These are phyloP conservation scores for Agonopterix heracliana DNA, from an alignment of 2,888 invertebrate species.

Conservation along the genomic window DNA sequence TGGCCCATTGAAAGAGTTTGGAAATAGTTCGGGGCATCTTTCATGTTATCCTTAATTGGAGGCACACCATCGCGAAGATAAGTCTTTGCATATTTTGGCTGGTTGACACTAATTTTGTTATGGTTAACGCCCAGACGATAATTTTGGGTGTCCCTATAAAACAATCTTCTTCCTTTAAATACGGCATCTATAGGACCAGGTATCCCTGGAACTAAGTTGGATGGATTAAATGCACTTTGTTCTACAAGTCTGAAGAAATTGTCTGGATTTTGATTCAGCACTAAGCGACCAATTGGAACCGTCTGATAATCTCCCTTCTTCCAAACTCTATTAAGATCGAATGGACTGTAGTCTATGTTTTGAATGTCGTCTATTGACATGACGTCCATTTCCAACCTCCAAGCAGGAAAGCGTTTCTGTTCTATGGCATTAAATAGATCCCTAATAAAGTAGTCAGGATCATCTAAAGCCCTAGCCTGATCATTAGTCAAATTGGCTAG, in stretches of 20 bases:
- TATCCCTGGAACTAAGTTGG: constrained; percentile 64
- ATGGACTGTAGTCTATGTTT: not conserved
- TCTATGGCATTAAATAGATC: not conserved
- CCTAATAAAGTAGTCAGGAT: not conserved
- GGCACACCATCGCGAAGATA: constrained; percentile 30
- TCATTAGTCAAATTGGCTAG: not conserved
- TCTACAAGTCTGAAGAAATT: not conserved
- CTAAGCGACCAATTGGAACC: constrained; percentile 77
- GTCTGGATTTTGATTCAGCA: not conserved
- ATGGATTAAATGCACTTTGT: not conserved
- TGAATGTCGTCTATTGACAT: not conserved
- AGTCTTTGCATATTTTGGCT: constrained; percentile 12
- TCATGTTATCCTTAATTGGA: constrained; percentile 25
- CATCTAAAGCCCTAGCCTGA: not conserved
- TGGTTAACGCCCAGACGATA: not conserved
- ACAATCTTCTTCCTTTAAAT: constrained; percentile 43
- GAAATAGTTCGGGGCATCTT: constrained; percentile 31
- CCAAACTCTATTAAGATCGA: not conserved
- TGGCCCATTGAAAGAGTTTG: constrained; percentile 34
- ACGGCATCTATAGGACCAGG: constrained; percentile 89
- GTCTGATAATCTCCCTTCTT: constrained; percentile 82
- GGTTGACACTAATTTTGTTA: not conserved
- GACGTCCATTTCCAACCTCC: not conserved
- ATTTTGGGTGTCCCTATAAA: not conserved
- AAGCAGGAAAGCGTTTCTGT: not conserved